Evolutionary conservation across 2,888 invertebrate species (phyloP).

Genomic region (Mimachlamys varia): DNA sequence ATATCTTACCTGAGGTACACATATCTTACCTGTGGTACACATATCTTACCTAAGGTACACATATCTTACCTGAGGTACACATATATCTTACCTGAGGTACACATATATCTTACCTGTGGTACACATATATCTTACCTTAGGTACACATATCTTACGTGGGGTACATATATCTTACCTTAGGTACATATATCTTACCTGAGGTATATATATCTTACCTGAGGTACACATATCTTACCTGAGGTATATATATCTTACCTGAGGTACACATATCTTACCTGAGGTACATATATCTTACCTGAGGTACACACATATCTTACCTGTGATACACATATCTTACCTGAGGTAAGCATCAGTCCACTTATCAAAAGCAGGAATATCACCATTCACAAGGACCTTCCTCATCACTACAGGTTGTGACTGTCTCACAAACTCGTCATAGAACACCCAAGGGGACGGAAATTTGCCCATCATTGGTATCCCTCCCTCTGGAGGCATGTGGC

Average conservation of each 20-base stretch:
- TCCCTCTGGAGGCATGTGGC: constrained; percentile 63
- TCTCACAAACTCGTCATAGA: constrained; percentile 73
- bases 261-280: constrained; percentile 70
- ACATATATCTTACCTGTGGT: constrained; percentile 70
- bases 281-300: too few relatives aligned
- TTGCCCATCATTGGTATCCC: constrained; percentile 65
- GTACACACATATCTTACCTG: too few relatives aligned
- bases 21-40: constrained; percentile 70
- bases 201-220: too few relatives aligned
- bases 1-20: constrained; percentile 69
- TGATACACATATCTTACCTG: constrained; percentile 54
- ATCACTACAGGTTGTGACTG: constrained; percentile 70
- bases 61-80: too few relatives aligned
- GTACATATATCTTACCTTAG: too few relatives aligned
- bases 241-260: constrained; percentile 67
- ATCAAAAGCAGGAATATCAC: constrained; percentile 65
- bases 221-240: too few relatives aligned
- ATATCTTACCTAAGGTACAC: constrained; percentile 70
- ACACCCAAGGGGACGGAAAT: constrained; percentile 70
- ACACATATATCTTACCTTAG: too few relatives aligned
- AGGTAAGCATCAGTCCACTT: constrained; percentile 76
- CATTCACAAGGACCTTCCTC: constrained; percentile 66
- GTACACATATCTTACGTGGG: too few relatives aligned
- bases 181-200: too few relatives aligned
- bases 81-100: too few relatives aligned